Conservation (phyloP, 2,888 invertebrate genomes). For the Bhutanitis thaidina region DNA sequence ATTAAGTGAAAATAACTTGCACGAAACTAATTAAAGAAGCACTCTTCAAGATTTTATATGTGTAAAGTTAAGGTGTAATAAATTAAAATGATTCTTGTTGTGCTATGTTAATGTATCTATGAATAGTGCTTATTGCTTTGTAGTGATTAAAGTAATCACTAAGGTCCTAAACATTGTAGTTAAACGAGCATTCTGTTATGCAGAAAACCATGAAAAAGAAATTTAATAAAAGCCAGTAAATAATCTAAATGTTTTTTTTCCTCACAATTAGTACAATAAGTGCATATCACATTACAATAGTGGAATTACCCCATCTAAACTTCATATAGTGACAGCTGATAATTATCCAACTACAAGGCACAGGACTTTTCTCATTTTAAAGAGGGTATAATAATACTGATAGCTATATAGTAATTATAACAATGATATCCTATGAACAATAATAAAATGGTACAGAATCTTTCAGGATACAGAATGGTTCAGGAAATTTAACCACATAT, state of each 20-base stretch:
- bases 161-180: conserved; percentile 2
- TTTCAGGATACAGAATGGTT: too few species aligned
- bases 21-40: conserved; percentile 46
- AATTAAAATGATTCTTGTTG: background rate
- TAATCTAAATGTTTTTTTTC: background rate
- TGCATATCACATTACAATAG: background rate
- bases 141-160: conserved; percentile 2
- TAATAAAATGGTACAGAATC: too few species aligned
- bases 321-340: too few species aligned
- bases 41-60: conserved; percentile 31
- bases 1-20: conserved; percentile 20
- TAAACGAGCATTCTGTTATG: background rate
- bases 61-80: too few species aligned
- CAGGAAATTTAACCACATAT: too few species aligned
- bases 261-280: background rate
- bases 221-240: conserved; percentile 11
- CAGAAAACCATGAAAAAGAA: background rate
- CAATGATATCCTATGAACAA: too few species aligned
- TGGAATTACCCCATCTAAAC: background rate
- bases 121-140: conserved; percentile 2
- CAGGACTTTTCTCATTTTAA: too few species aligned
- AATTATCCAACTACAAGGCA: too few species aligned
- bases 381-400: too few species aligned
- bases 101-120: background rate
- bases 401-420: too few species aligned